Conservation (phyloP, 1,140 invertebrate species). For the Drosophila seguyi region DNA sequence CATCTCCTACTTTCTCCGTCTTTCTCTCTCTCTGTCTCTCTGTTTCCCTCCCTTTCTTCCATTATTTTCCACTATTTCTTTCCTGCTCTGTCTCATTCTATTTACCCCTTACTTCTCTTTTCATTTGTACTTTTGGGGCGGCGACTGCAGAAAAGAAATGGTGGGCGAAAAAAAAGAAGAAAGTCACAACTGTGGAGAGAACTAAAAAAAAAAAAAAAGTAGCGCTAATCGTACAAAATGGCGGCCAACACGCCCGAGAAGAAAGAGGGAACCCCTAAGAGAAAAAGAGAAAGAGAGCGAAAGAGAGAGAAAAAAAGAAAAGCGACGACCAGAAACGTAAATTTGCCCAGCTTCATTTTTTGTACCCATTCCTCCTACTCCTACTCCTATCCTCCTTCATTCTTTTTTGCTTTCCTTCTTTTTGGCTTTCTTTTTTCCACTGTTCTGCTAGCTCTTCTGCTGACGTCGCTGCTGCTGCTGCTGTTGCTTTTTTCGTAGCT, state of each 20-base stretch:
- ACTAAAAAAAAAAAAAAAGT: conserved; percentile 42
- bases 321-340: conserved; percentile 49
- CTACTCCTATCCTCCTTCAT: neutral
- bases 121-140: conserved; percentile 22
- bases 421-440: conserved; percentile 35
- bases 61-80: neutral
- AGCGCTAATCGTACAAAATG: conserved; percentile 78
- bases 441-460: conserved; percentile 27
- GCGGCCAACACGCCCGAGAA: conserved; percentile 51
- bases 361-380: conserved; percentile 2
- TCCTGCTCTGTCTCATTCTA: neutral
- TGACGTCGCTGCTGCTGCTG: conserved; percentile 35
- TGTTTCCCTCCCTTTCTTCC: neutral
- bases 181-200: conserved; percentile 9
- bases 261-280: conserved; percentile 3
- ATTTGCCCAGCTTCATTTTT: conserved; percentile 57
- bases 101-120: conserved; percentile 9
- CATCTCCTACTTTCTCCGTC: neutral
- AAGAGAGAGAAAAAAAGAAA: neutral
- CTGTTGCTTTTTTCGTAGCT: conserved; percentile 22
- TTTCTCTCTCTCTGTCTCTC: neutral
- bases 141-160: conserved; percentile 32
- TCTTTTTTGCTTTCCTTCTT: neutral
- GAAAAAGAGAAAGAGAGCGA: conserved; percentile 14
- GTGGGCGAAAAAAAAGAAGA: conserved; percentile 22